Base-by-base conservation (phyloP, 2,888 invertebrate genomes). In the Hirtodrosophila trivittata region DNA sequence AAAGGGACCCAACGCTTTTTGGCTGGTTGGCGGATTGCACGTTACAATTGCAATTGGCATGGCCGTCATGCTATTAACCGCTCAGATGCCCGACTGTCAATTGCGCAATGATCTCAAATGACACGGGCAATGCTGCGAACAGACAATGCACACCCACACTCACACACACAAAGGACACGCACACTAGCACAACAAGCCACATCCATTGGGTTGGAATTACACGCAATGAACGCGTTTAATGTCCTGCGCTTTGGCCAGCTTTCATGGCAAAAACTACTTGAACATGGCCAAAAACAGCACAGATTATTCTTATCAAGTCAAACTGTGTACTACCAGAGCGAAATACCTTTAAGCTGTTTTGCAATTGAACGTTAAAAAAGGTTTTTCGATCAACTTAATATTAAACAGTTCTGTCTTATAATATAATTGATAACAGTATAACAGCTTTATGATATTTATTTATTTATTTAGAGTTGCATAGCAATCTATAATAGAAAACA, bases 41-140 rank as follows among this genome's bases (percentile, higher is more conserved):
- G 67, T 59, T 42, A 39, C 62, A 18, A 25, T 51, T 52, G 49
- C 41, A 59, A 59, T 55, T 57, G 75, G 39, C 18, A 63, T 52
- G 52, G 38, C 30, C 43, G 74, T 33, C 50, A 50, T 68, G 58
- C 86, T 55, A 64, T 65, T 83, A 70, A 46, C 68, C 59, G 50
- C 47, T 64, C 47, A 52, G 49, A 64, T 64, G 75, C 54, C 52
- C 56, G 64, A 72, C 85, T 86, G 87, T 77, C 87, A 78, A 84
- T 63, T 86, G 82, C 57, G 58, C 85, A 77, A 81, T 60, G 69
- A 77, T 65, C 58, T 72, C 77, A 33, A 52, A 76, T 81, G 87
- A 86, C 64, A 67, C 66, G 62, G 49, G 55, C 50, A 37, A 46
- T 49, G 35, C 42, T 41, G 47, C 39, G 51, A 28, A 32, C 37